phyloP scores from a whole-genome alignment of 2,797 vertebrate species.

The Lepus townsendii region DNA sequence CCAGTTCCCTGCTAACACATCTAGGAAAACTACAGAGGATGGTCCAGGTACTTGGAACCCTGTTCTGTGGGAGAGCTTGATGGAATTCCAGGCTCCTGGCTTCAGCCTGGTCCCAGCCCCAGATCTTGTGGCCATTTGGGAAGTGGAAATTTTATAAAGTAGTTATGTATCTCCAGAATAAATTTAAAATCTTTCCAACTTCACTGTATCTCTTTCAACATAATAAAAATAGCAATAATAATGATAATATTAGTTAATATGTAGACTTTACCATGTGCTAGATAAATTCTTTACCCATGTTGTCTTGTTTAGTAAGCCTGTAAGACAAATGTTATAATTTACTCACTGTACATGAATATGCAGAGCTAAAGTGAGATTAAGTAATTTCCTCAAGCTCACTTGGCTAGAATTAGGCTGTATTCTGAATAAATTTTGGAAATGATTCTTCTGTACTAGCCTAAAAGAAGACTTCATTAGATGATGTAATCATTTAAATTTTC shows the following conservation, averaged over 20 bases:
- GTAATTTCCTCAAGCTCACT: slow-evolving; percentile 65
- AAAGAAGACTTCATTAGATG: slow-evolving; percentile 77
- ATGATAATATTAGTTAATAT: background rate
- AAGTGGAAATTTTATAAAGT: background rate
- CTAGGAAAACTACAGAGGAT: no score
- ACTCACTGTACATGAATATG: slow-evolving; percentile 44
- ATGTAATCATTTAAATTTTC: slow-evolving; percentile 72
- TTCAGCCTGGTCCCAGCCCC: background rate
- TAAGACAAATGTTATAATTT: slow-evolving; percentile 20
- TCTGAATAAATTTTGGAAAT: slow-evolving; percentile 66
- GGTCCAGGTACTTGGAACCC: no score
- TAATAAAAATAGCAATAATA: slow-evolving; percentile 37
- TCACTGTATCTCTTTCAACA: background rate
- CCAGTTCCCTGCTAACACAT: no score
- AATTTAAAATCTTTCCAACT: background rate
- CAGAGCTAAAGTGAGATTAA: slow-evolving; percentile 50
- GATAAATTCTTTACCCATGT: background rate
- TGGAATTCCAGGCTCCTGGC: no score
- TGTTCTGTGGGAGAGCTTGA: no score
- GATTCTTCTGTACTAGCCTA: slow-evolving; percentile 65
- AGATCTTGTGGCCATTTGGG: no score
- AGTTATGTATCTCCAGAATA: slow-evolving; percentile 62
- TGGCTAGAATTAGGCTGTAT: slow-evolving; percentile 52
- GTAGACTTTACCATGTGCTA: background rate
- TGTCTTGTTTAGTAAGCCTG: slow-evolving; percentile 13